These are phyloP conservation scores for Psittacula cyanocephala DNA, from an alignment of 2,113 vertebrate genomes.

Conservation along the genomic window DNA sequence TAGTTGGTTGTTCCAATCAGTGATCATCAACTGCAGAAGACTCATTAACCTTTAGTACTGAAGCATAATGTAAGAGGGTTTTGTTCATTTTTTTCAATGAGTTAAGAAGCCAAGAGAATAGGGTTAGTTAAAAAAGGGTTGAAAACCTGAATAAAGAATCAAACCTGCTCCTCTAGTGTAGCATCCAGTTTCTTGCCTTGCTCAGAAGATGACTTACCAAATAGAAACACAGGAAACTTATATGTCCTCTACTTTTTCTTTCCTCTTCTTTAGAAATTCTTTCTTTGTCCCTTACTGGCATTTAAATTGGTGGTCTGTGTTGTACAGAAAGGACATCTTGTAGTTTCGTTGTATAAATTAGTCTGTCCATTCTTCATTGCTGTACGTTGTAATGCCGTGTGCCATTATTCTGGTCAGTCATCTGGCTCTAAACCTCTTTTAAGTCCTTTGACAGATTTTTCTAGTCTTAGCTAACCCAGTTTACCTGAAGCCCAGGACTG, in stretches of 20 bases:
- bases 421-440: constrained; percentile 13
- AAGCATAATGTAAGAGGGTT: not conserved
- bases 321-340: constrained; percentile 6
- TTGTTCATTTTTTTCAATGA: not conserved
- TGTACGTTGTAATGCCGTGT: not conserved
- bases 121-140: not conserved
- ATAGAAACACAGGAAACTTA: not conserved
- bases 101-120: not conserved
- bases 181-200: not conserved
- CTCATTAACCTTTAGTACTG: constrained; percentile 14
- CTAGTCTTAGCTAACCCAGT: not conserved
- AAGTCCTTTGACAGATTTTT: not conserved
- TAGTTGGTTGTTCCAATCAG: not conserved
- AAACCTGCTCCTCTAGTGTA: not conserved
- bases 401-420: not conserved
- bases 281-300: not conserved
- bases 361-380: not conserved
- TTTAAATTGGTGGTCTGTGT: not conserved
- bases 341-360: not conserved
- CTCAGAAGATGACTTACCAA: not conserved
- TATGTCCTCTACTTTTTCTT: not conserved
- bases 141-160: not conserved
- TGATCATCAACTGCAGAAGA: not conserved
- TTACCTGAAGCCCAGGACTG: constrained; percentile 8
- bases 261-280: not conserved